Evolutionary conservation across 2,113 vertebrate species (phyloP).

Genomic region (Eupsittula cactorum): DNA sequence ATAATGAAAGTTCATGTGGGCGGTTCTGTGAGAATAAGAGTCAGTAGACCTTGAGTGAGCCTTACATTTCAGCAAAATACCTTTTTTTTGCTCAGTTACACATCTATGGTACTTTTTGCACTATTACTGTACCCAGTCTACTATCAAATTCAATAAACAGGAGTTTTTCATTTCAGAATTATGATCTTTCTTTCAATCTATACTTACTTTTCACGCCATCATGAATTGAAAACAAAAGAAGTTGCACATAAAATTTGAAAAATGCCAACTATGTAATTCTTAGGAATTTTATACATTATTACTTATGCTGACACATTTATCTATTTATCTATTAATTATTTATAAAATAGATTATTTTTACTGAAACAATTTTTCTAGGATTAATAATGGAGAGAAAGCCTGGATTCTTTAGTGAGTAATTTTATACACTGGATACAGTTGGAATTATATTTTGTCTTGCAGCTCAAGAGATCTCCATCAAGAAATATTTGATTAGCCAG

Average conservation of each 20-base stretch:
- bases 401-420: not conserved
- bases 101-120: not conserved
- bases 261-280: not conserved
- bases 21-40: not conserved
- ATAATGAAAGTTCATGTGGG: not conserved
- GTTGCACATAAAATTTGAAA: not conserved
- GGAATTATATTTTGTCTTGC: conserved; percentile 15
- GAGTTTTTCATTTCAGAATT: not conserved
- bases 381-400: not conserved
- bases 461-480: not conserved
- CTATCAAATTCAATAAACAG: not conserved
- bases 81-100: not conserved
- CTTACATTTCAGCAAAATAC: not conserved
- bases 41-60: not conserved
- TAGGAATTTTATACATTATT: not conserved
- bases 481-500: conserved; percentile 23
- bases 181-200: not conserved
- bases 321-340: not conserved
- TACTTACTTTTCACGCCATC: not conserved
- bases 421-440: not conserved
- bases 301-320: not conserved
- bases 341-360: not conserved
- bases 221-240: not conserved
- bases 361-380: not conserved
- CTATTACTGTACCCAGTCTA: not conserved